Percentiles rank a stretch among this genome's conserved stretches.
Conservation (phyloP, 1,140 invertebrate genomes). For the Leptinotarsa texana region DNA sequence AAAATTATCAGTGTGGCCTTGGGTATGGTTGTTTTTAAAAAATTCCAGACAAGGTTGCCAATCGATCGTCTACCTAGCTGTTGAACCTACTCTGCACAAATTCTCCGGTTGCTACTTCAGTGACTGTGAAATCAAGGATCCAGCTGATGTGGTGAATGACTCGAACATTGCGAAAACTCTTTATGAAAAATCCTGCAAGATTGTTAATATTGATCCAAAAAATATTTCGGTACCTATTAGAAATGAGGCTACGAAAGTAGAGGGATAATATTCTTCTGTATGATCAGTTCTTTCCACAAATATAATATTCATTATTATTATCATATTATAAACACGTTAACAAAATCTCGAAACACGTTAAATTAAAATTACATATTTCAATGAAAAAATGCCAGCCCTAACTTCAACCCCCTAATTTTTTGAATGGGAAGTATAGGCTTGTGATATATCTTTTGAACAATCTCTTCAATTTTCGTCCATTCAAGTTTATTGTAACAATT, state of each 20-base stretch:
- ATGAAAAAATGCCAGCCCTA: too few relatives aligned
- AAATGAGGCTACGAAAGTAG: too few relatives aligned
- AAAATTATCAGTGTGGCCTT: slow-evolving; percentile 63
- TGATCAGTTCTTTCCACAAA: not conserved
- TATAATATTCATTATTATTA: too few relatives aligned
- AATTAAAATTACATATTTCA: too few relatives aligned
- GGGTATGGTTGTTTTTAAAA: slow-evolving; percentile 71
- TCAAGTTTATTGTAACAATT: too few relatives aligned
- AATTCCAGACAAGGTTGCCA: slow-evolving; percentile 69
- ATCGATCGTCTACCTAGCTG: slow-evolving; percentile 66
- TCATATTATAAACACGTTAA: too few relatives aligned
- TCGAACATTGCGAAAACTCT: slow-evolving; percentile 60
- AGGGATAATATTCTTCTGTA: not conserved
- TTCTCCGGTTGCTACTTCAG: slow-evolving; percentile 69
- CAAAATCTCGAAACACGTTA: too few relatives aligned
- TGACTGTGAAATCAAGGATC: slow-evolving; percentile 61
- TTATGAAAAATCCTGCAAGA: slow-evolving; percentile 55
- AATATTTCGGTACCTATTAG: not conserved
- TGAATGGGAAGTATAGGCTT: too few relatives aligned
- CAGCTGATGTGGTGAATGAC: slow-evolving; percentile 59
- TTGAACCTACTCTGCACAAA: slow-evolving; percentile 62
- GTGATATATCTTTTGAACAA: too few relatives aligned
- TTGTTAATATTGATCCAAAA: slow-evolving; percentile 36
- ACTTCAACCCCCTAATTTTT: too few relatives aligned
- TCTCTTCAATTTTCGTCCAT: too few relatives aligned